Conservation (phyloP, 2,888 invertebrate genomes). For the Cryptocheilus praepositus region DNA sequence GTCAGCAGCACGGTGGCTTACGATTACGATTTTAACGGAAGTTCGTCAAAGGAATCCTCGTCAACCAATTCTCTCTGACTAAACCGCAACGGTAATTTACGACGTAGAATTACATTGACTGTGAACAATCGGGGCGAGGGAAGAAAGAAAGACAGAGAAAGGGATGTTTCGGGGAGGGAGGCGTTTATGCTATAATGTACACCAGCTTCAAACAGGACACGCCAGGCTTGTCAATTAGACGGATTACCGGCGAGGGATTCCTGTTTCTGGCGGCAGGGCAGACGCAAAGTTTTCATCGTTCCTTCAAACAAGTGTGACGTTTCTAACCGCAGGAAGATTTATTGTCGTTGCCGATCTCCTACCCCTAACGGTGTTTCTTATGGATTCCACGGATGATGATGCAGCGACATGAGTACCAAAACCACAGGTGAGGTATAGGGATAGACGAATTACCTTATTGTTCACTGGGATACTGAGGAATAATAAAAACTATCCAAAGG, state of each 20-base stretch:
- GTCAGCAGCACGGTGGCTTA: conserved; percentile 45
- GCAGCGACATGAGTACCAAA: no score
- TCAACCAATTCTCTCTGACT: conserved; percentile 15
- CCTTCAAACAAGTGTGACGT: conserved; percentile 63
- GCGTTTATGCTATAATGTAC: background rate
- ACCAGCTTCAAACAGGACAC: conserved; percentile 18
- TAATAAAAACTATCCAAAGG: no score
- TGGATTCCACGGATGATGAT: no score
- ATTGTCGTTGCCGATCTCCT: conserved; percentile 31
- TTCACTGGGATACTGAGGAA: no score
- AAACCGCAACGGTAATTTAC: conserved; percentile 41
- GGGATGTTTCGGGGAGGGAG: background rate
- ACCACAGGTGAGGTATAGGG: no score
- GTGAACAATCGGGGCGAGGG: background rate
- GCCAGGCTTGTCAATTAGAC: conserved; percentile 39
- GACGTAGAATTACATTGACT: conserved; percentile 23
- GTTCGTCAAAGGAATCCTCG: background rate
- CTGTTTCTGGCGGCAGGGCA: conserved; percentile 11
- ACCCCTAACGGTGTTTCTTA: conserved; percentile 29
- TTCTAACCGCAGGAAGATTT: conserved; percentile 63
- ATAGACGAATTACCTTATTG: no score
- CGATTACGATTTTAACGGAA: conserved; percentile 41
- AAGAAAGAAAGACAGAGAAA: background rate
- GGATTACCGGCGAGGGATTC: conserved; percentile 35
- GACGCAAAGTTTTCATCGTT: conserved; percentile 51